Evolutionary conservation across 1,140 invertebrate genomes (phyloP), one percentile per base, ranked within the genome.

Genomic region (Lepeophtheirus salmonis): DNA sequence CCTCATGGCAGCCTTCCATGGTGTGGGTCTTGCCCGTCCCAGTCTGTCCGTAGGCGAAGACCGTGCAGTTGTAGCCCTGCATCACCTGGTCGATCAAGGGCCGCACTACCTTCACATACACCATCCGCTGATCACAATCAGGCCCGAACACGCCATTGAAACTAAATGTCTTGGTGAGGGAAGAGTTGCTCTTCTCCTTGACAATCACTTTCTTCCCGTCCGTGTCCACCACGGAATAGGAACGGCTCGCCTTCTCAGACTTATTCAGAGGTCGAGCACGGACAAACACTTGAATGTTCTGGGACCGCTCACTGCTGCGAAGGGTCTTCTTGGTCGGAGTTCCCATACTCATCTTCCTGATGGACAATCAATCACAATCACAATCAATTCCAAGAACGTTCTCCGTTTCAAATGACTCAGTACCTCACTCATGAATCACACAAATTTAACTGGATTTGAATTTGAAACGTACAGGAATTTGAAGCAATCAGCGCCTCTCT

Each of bases 1-100:
- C 16, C 14, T 26, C 72, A 70, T 79, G 77, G 56, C 83, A 80
- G 53, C 92, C 94, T 68, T 92, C 89, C 94, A 97, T 97, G 0
- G 94, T 97, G 68, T 87, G 95, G 0, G 94, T 97, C 74, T 97
- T 97, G 16, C 94, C 92, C 0, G 89, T 61, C 49, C 92, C 91
- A 13, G 90, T 96, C 74, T 97, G 94, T 1, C 94, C 94, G 78
- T 97, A 97, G 1, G 90, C 92, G 78, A 97, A 97, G 17, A 97
- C 88, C 0, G 92, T 97, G 71, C 92, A 97, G 72, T 97, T 97
- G 70, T 95, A 97, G 6, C 94, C 94, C 53, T 77, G 75, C 13
- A 97, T 72, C 13, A 97, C 91, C 74, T 97, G 88, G 57, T 86
- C 79, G 62, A 97, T 83, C 16, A 94, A 75, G 0, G 89, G 89